Base-by-base conservation (phyloP, 2,888 invertebrate species). In the Ecliptopera silaceata region DNA sequence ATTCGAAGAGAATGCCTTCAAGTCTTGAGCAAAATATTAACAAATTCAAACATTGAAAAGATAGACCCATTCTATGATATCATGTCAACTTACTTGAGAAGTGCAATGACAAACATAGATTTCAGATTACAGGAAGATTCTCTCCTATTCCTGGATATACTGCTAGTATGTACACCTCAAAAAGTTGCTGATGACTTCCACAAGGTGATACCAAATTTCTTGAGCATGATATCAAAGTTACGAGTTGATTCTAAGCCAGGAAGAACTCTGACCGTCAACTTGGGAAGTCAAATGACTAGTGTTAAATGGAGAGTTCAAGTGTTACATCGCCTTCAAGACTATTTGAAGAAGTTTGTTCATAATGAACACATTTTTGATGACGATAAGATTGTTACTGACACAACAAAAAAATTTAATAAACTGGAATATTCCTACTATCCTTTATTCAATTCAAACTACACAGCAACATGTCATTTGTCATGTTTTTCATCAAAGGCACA, bases 91-190 rank as follows among this genome's bases (percentile, higher is more conserved):
- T 96, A 97, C 80, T 82, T 98, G 43, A 93, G 95, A 49, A 97
- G 97, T 87, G 96, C 97, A 0, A 97, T 98, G 96, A 97, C 97
- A 0, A 96, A 98, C 72, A 96, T 98, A 57, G 94, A 96, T 76
- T 93, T 92, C 10, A 91, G 93, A 46, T 94, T 98, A 61, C 96
- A 97, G 76, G 95, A 96, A 76, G 97, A 97, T 80, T 96, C 97
- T 0, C 86, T 98, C 0, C 77, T 94, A 0, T 93, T 97, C 64
- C 85, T 98, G 13, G 97, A 97, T 74, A 91, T 95, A 38, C 88
- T 97, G n/a, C 81, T 97, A 11, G 88, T 93, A 36, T 92, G 94
- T 68, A 92, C 94, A 50, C 95, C 96, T 1, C 75, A 81, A 4
- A 88, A 96, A 43, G 92, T 97, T 1, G 93, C 94, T 0, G 84